Percentiles rank a stretch among this genome's conserved stretches.
phyloP scores from a whole-genome alignment of 2,113 vertebrate species.

The Emberiza fucata region DNA sequence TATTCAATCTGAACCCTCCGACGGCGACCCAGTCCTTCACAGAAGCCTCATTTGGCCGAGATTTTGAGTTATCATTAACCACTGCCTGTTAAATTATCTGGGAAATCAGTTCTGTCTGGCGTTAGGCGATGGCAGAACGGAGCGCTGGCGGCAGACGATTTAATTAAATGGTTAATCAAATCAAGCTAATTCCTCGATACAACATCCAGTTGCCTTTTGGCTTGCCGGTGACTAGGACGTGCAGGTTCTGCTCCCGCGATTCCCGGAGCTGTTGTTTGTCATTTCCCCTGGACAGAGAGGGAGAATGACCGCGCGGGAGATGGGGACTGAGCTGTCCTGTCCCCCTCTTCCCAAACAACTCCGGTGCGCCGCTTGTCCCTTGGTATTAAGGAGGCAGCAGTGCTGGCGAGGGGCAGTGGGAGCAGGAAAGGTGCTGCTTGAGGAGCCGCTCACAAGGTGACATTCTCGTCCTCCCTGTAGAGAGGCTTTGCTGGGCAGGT shows the following conservation, averaged over 20 bases:
- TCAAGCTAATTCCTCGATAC: conserved; percentile 3
- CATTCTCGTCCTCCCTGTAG: not conserved
- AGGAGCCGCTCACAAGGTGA: not conserved
- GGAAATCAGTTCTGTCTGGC: conserved; percentile 5
- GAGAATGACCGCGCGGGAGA: not conserved
- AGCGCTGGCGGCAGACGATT: not conserved
- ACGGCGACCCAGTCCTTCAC: not conserved
- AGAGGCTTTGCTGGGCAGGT: not conserved
- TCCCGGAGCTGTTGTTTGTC: not conserved
- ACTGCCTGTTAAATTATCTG: conserved; percentile 28
- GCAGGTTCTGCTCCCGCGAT: not conserved
- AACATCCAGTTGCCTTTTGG: not conserved
- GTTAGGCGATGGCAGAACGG: not conserved
- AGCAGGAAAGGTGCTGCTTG: not conserved
- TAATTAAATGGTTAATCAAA: conserved; percentile 49
- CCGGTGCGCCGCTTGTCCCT: not conserved
- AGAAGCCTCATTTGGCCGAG: conserved; percentile 6
- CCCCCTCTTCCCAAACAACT: not conserved
- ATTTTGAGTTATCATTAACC: conserved; percentile 48
- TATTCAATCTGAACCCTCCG: not conserved
- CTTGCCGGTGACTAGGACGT: not conserved
- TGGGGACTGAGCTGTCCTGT: not conserved
- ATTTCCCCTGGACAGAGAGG: not conserved
- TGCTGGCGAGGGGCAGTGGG: not conserved
- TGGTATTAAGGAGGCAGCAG: not conserved